Base-by-base conservation (phyloP, 1,140 invertebrate species). In the Leguminivora glycinivorella region DNA sequence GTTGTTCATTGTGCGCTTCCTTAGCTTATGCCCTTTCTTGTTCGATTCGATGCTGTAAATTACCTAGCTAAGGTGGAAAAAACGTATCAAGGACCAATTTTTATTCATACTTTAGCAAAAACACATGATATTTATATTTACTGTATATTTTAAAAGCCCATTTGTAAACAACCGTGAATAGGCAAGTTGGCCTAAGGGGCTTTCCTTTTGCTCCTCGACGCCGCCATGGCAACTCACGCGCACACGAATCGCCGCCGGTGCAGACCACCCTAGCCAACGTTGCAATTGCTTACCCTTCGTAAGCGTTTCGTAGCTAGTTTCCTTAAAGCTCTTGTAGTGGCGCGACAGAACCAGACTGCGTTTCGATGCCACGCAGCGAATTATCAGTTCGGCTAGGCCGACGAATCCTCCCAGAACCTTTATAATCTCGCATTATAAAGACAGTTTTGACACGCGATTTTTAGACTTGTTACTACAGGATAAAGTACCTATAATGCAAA, bases 141-240 rank as follows among this genome's bases (percentile, higher is more conserved):
- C n/a, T n/a, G n/a, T 22, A 19, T 40, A 17, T 43, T 43, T 17
- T 43, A 17, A 43, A 43, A 17, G 6, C 40, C 40, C 40, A 43
- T 43, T 43, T 43, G 40, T 43, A 19, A 19, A 19, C n/a, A 7
- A 52, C 17, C 43, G 43, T 52, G 47, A 52, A 47, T 47, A 47
- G 47, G 47, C 47, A 19, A 52, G 9, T 19, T 52, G 47, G 47
- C 47, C 47, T 9, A 1, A 19, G 9, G 47, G 47, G 14, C 22
- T 52, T 43, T 22, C 47, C 19, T 52, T 52, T 52, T 52, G 47
- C 19, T 52, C n/a, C 47, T 52, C 47, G 17, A 7, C 19, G 47
- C 47, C 47, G 47, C 47, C 47, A 52, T 52, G 6, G 47, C 47
- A 22, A 52, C 47, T 52, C 47, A 52, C 47, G 47, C 47, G 47